Evolutionary conservation across 1,140 invertebrate species (phyloP), one percentile per base, ranked within the genome.

Genomic region (Anastrepha obliqua): DNA sequence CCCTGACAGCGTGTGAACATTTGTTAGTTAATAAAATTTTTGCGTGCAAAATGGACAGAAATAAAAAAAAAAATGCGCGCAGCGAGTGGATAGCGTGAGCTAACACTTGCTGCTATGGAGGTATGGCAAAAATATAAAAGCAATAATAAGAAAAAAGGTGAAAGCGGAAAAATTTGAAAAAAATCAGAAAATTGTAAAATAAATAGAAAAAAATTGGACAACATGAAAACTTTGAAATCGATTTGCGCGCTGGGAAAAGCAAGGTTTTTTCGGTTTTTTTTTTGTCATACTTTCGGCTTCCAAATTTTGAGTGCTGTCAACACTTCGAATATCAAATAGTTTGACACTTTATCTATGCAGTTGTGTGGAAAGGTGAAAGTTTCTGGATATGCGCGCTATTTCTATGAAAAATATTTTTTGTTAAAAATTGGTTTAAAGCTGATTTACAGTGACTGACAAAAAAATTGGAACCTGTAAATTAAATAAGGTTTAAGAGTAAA

Each of bases 1-100:
- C 44, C 15, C 17, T 81, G 74, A 81, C 74, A 81, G 74, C 74
- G 74, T 81, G 74, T 20, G 74, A 81, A 81, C 74, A 81, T 81
- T 81, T 58, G 47, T 81, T 81, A 81, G 74, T 81, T 81, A 81
- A 81, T 81, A 55, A 81, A 81, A 81, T 55, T 81, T 81, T 81
- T 81, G 74, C 74, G 74, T 81, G 74, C 47, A 20, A 81, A 81
- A 29, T 81, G 74, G 29, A 17, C 20, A 42, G 47, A 74, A 51
- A 20, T 44, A 7, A 20, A 74, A 74, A 3, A 47, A 74, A 42
- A 74, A 29, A 3, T 29, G 2, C 70, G 17, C 42, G 42, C 17
- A n/a, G 60, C 67, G 44, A 47, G 17, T 74, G 29, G 29, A 29
- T 0, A 29, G 29, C 29, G 39, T 74, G 13, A 62, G 60, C 5